Percentiles rank a stretch among this genome's conserved stretches.
phyloP scores from a whole-genome alignment of 2,888 invertebrate species.

The Ischnura elegans region DNA sequence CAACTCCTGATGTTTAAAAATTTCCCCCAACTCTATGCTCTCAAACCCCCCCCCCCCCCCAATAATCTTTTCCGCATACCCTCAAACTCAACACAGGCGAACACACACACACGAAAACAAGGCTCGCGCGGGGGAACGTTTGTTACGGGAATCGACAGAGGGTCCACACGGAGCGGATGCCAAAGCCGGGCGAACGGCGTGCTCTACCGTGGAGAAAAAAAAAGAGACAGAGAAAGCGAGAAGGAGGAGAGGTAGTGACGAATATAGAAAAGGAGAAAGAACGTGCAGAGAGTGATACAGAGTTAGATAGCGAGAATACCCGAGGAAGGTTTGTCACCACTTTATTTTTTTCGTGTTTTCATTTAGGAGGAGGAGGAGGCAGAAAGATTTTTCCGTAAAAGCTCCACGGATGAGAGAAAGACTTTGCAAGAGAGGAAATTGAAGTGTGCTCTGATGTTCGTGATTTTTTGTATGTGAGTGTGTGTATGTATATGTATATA shows the following conservation, averaged over 20 bases:
- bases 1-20: constrained; percentile 3
- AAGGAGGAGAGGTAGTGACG: neutral
- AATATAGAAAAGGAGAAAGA: neutral
- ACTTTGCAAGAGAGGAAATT: neutral
- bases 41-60: neutral
- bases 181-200: neutral
- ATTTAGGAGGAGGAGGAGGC: neutral
- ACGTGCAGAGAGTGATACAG: neutral
- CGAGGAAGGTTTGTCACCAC: neutral
- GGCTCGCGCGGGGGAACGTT: neutral
- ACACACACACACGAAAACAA: neutral
- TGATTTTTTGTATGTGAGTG: neutral
- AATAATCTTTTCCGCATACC: neutral
- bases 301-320: neutral
- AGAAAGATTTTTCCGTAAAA: neutral
- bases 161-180: constrained; percentile 42
- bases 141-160: constrained; percentile 50
- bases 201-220: neutral
- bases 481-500: neutral
- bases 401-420: neutral
- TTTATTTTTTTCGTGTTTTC: constrained; percentile 22
- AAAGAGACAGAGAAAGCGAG: neutral
- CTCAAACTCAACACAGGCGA: neutral
- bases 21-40: neutral
- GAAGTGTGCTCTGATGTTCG: neutral